Percentiles rank a stretch among this genome's conserved stretches.
Conservation (phyloP, 30 jellyfish, hydroid and myxozoan species). For the Cassiopea xamachana region DNA sequence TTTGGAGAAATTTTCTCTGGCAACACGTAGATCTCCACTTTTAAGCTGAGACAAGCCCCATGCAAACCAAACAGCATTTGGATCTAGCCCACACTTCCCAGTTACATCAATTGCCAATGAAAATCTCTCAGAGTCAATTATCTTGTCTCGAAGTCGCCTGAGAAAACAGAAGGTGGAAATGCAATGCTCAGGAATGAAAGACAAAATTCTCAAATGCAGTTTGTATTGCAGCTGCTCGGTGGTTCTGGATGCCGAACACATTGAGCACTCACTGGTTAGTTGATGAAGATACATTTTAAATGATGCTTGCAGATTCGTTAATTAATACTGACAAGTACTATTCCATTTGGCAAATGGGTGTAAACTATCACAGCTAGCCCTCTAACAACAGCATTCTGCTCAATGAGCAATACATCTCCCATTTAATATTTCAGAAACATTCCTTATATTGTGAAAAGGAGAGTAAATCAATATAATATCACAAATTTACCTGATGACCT, state of each 20-base stretch:
- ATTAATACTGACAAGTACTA: too few species aligned
- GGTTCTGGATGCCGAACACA: too few species aligned
- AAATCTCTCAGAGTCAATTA: constrained; percentile 86
- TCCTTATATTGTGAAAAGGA: neutral
- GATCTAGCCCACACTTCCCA: constrained; percentile 96
- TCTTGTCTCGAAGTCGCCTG: constrained; percentile 90
- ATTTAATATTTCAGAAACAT: too few species aligned
- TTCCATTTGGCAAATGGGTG: too few species aligned
- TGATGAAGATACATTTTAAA: too few species aligned
- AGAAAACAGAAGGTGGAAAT: neutral
- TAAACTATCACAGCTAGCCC: too few species aligned
- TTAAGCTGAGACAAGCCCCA: constrained; percentile 93
- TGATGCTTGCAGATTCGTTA: too few species aligned
- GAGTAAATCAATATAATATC: neutral
- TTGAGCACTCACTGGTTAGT: too few species aligned
- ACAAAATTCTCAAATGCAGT: neutral
- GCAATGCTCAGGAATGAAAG: neutral
- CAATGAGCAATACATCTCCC: too few species aligned
- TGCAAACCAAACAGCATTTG: constrained; percentile 84
- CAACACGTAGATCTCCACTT: constrained; percentile 80
- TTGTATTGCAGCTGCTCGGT: too few species aligned
- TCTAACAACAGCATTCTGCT: too few species aligned
- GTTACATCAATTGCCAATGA: constrained; percentile 92
- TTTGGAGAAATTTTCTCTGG: constrained; percentile 83
- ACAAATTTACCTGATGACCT: constrained; percentile 73